phyloP scores from a whole-genome alignment of 2,888 invertebrate genomes.

The Ectemnius continuus region DNA sequence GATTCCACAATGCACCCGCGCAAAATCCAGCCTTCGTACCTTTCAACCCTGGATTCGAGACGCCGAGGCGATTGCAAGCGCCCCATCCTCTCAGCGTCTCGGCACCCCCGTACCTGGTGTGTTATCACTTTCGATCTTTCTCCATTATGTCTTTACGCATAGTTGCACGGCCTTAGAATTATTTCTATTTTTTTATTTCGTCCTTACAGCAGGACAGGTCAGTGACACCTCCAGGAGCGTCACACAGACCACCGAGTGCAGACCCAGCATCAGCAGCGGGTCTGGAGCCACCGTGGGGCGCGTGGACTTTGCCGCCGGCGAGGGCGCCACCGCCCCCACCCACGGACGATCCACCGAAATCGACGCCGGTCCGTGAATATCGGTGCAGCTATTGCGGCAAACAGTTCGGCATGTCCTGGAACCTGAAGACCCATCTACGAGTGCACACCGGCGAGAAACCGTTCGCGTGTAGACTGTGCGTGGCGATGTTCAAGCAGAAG shows the following conservation, averaged over 20 bases:
- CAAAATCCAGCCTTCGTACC: conserved; percentile 93
- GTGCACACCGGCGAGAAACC: conserved; percentile 94
- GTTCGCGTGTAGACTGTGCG: conserved; percentile 92
- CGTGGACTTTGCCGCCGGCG: conserved; percentile 78
- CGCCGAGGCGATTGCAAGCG: conserved; percentile 80
- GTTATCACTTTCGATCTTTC: conserved; percentile 25
- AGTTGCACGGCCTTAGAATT: not conserved
- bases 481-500: conserved; percentile 95
- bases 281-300: conserved; percentile 74
- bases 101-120: conserved; percentile 83
- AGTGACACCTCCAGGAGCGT: conserved; percentile 73
- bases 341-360: conserved; percentile 81
- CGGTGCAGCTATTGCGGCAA: conserved; percentile 94
- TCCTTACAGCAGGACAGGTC: conserved; percentile 72
- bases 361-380: conserved; percentile 88
- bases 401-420: conserved; percentile 96
- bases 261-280: conserved; percentile 71
- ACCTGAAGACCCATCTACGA: conserved; percentile 91
- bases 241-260: conserved; percentile 75
- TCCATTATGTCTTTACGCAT: not conserved
- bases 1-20: conserved; percentile 92
- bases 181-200: not conserved
- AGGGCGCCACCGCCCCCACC: conserved; percentile 81
- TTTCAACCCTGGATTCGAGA: conserved; percentile 80
- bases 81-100: conserved; percentile 86